Base-by-base conservation (phyloP, 2,113 vertebrate genomes). In the Athene noctua region DNA sequence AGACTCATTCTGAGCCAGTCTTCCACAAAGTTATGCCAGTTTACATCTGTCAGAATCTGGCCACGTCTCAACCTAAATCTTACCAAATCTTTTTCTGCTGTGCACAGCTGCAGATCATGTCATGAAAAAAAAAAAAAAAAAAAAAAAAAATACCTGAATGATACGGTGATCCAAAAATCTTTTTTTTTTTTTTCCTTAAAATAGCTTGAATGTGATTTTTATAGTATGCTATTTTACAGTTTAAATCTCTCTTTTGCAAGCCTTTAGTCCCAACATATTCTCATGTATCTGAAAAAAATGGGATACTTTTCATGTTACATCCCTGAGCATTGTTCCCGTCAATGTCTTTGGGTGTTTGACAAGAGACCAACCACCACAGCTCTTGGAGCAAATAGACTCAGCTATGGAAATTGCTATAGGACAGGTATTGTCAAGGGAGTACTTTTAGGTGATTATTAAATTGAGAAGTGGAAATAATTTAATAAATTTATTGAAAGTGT, bases 31-130 rank as follows among this genome's bases (percentile, higher is more conserved):
- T 49, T 67, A 52, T 71, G 27, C 38, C 72, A 78, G 42, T 51
- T 86, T 92, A 93, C 93, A 95, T 81, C 78, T 96, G 74, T 46
- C 67, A 93, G 74, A 85, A 88, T 80, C 75, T 63, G 51, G 25
- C 42, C 34, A 29, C 14, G 22, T 46, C 85, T 94, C 72, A 49
- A 22, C n/a, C 15, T 51, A 80, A 61, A 80, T 44, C 44, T 51
- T 26, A 7, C 5, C 17, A 61, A n/a, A 72, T 10, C 3, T 71
- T 32, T 66, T 67, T 36, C 11, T 70, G 77, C 42, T 17, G 1
- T 51, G 2, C 36, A 55, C 15, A 36, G 47, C 30, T 88, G 21
- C 75, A 73, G 54, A 57, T 6, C 0, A 1, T 40, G n/a, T 29
- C 3, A 66, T 47, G 40, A 46, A 58, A 86, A 44, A 30, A 66